Base-by-base conservation (phyloP, 2,797 vertebrate genomes). In the Semotilus atromaculatus region DNA sequence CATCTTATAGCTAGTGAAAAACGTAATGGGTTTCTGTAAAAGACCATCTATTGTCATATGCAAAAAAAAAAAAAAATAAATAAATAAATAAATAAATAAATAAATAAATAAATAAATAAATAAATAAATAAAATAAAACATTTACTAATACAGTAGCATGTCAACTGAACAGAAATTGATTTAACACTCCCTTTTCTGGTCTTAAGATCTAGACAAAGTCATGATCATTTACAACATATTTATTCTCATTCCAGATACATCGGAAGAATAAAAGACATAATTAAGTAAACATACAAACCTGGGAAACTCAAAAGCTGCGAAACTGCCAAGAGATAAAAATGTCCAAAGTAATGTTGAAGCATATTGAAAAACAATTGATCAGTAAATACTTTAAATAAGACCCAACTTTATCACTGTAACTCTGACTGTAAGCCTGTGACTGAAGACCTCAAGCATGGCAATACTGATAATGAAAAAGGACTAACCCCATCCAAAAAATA, bases 211-310 rank as follows among this genome's bases (percentile, higher is more conserved):
- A 40, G 9, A 40, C 9, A 40, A 38, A 38, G 2, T 40, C 40
- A 40, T 40, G 40, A 40, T 40, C 9, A 40, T 43, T 43, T 11
- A 43, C 11, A 55, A n/a, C 51, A 75, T 2, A 36, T 53, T 3
- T 36, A 7, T 2, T 4, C 10, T 75, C 4, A 51, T 31, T 10
- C 26, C 16, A 74, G 29, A 73, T 23, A 18, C 1, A 40, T 13
- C 3, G 0, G 4, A 38, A 78, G n/a, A n/a, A n/a, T n/a, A n/a
- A n/a, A n/a, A n/a, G 11, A 6, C 1, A 8, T 14, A 77, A 29
- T 19, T 13, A 26, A 26, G n/a, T 2, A 2, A 80, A 10, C 16
- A 81, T 70, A 81, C 80, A 60, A 71, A 72, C 80, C 80, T 72
- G n/a, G 16, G 18, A 60, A 68, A 14, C 3, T 14, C 34, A 40